Evolutionary conservation across 1,140 invertebrate species (phyloP), one percentile per base, ranked within the genome.

Genomic region (Eubasilissa regina): DNA sequence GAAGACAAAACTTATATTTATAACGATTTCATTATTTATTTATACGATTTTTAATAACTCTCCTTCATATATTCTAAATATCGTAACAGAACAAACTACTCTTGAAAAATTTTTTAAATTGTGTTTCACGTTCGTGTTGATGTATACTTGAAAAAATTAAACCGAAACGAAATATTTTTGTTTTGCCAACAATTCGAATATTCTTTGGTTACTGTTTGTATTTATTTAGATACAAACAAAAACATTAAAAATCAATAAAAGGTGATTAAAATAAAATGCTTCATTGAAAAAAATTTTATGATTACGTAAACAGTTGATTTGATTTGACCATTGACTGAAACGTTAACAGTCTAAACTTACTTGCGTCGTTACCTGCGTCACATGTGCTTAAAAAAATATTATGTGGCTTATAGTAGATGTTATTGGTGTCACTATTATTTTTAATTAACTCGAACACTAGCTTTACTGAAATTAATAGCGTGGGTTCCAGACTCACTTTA

Each of bases 281-380:
- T 64, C 60, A 21, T 13, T 64, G 35, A 8, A 64, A 64, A 64
- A 12, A 11, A 64, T 64, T 25, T 64, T 12, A 64, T n/a, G 12
- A 25, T 64, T 64, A 35, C 10, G 8, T 25, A 64, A 64, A 64
- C 60, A 64, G 25, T 12, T 4, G 21, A 64, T 19, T 64, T 64
- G 10, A 64, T 64, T 64, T 25, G 60, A 44, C 60, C 35, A 62
- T 43, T 64, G 35, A 35, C 19, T 4, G 60, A 64, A 64, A 64
- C 8, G 35, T 64, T 64, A 12, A 64, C 60, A n/a, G 11, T 43
- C 13, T 35, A 51, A 51, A 4, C 8, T 51, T 8, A 8, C 48
- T 51, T 15, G 25, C 6, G 48, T 8, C 1, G 9, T 51, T 12
- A 3, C 1, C 48, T 4, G 9, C n/a, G n/a, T 8, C 8, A 4